These are phyloP conservation scores for Eucidaris tribuloides DNA, from an alignment of 35 echinoderm and acorn worm genomes.

Conservation along the genomic window DNA sequence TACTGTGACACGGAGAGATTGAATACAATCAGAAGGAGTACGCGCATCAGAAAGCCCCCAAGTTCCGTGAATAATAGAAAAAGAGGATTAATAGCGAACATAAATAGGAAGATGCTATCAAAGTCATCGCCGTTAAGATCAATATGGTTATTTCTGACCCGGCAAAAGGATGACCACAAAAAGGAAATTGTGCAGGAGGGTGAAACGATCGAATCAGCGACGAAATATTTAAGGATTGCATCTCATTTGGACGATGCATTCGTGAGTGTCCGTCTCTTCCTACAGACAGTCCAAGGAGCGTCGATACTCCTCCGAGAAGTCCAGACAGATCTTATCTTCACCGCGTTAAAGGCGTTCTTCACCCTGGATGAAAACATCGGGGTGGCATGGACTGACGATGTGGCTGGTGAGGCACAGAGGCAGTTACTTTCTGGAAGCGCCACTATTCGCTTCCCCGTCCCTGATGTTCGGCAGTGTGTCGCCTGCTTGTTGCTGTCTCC, in stretches of 20 bases:
- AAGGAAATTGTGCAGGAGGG: not conserved
- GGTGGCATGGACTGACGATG: not conserved
- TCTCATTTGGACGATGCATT: slow-evolving; percentile 13
- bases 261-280: not conserved
- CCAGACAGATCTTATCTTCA: slow-evolving; percentile 4
- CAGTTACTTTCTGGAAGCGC: not conserved
- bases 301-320: not conserved
- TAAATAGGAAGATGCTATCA: slow-evolving; percentile 4
- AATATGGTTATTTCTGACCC: slow-evolving; percentile 3
- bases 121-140: slow-evolving; percentile 4
- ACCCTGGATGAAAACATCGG: slow-evolving; percentile 1
- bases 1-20: not conserved
- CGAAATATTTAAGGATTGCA: not conserved
- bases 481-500: slow-evolving; percentile 4
- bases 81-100: not conserved
- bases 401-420: not conserved
- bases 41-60: not conserved
- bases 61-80: not conserved
- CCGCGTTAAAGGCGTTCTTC: slow-evolving; percentile 14
- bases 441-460: not conserved
- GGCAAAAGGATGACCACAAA: not conserved
- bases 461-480: slow-evolving; percentile 7
- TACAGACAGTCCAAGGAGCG: slow-evolving; percentile 9
- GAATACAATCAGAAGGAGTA: slow-evolving; percentile 16
- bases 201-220: slow-evolving; percentile 13